Evolutionary conservation across 2,888 invertebrate species (phyloP).

Genomic region (Eubasilissa splendida): DNA sequence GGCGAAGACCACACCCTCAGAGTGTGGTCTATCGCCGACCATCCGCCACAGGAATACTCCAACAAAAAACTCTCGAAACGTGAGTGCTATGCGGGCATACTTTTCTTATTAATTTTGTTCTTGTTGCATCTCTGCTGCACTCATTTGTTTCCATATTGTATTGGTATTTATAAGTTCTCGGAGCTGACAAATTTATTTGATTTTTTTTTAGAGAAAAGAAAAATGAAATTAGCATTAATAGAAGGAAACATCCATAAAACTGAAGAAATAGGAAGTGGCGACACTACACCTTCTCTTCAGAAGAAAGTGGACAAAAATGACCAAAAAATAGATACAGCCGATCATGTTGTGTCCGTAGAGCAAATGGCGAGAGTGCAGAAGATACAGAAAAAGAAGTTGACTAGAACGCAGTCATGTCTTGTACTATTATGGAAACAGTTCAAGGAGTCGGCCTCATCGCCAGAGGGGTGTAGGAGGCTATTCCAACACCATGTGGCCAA

Average conservation of each 20-base stretch:
- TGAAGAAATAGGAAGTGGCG: slow-evolving; percentile 45
- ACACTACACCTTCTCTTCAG: neutral
- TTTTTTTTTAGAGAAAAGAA: slow-evolving; percentile 60
- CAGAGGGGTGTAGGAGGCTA: slow-evolving; percentile 49
- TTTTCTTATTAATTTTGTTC: slow-evolving; percentile 1
- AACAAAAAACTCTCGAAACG: slow-evolving; percentile 61
- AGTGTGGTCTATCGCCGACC: slow-evolving; percentile 75
- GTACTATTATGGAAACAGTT: slow-evolving; percentile 36
- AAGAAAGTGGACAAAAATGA: neutral
- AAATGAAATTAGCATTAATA: slow-evolving; percentile 46
- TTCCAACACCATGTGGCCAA: slow-evolving; percentile 37
- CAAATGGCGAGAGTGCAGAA: slow-evolving; percentile 10
- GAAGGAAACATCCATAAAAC: slow-evolving; percentile 38
- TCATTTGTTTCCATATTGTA: neutral
- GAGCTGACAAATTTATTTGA: neutral
- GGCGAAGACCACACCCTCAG: slow-evolving; percentile 79
- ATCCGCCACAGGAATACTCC: slow-evolving; percentile 64
- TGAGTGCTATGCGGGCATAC: slow-evolving; percentile 55
- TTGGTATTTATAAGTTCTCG: neutral
- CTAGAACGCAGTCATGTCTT: slow-evolving; percentile 4
- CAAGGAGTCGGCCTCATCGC: slow-evolving; percentile 7
- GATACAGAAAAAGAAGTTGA: neutral
- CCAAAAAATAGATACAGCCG: slow-evolving; percentile 51
- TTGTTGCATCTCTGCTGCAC: neutral
- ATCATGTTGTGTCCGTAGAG: neutral